phyloP scores from a whole-genome alignment of 2,113 vertebrate species.

The Zosterops borbonicus region DNA sequence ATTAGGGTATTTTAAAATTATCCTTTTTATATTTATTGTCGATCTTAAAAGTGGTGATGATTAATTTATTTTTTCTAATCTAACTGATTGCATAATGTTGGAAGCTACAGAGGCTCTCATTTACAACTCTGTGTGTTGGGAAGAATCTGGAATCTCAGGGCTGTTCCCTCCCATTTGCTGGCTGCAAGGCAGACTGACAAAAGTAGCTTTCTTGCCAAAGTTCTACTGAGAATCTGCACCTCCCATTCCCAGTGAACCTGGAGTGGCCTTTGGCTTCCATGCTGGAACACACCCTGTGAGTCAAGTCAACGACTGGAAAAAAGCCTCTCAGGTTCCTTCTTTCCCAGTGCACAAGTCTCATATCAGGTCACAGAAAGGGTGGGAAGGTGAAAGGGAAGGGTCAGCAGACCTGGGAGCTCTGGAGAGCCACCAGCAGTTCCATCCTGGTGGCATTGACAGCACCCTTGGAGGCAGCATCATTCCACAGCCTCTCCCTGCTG shows the following conservation, averaged over 20 bases:
- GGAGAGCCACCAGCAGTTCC: neutral
- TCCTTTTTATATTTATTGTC: neutral
- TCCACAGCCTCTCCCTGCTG: accelerated
- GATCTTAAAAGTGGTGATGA: neutral
- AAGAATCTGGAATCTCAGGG: neutral
- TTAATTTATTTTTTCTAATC: neutral
- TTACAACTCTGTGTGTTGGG: neutral
- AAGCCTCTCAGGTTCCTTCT: neutral
- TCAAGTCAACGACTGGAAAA: neutral
- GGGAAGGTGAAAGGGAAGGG: neutral
- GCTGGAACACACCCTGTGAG: neutral
- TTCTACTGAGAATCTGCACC: neutral
- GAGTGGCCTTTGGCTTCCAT: neutral
- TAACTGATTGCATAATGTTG: neutral
- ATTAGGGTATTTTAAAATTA: neutral
- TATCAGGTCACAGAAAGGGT: neutral
- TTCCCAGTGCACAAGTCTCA: neutral
- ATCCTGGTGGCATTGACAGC: neutral
- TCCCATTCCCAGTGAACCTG: constrained; percentile 35
- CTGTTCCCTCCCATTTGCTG: neutral
- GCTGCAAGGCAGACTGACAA: neutral
- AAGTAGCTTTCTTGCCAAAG: neutral
- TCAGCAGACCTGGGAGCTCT: neutral
- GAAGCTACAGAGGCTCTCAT: neutral
- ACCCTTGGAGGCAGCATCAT: neutral